Evolutionary conservation across 2,797 vertebrate species (phyloP).

Genomic region (Cottoperca gobio): DNA sequence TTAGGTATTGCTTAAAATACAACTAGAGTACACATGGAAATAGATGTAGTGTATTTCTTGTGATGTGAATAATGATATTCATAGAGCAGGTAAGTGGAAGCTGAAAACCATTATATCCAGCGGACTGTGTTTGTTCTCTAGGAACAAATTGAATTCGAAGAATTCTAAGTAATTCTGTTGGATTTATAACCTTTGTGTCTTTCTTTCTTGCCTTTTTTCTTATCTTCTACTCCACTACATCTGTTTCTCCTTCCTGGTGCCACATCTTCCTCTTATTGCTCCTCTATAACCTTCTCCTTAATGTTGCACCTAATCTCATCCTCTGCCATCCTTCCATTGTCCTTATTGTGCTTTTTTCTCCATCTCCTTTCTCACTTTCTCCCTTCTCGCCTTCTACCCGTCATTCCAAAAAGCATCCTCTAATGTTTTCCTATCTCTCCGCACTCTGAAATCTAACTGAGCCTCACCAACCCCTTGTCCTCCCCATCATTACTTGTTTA

Average conservation of each 20-base stretch:
- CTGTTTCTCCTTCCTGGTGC: slow-evolving; percentile 12
- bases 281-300: slow-evolving; percentile 5
- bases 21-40: slow-evolving; percentile 17
- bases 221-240: slow-evolving; percentile 15
- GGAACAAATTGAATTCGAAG: slow-evolving; percentile 66
- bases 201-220: not conserved
- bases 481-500: slow-evolving; percentile 22
- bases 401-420: slow-evolving; percentile 19
- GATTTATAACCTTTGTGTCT: slow-evolving; percentile 48
- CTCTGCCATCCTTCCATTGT: not conserved
- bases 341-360: slow-evolving; percentile 8
- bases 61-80: slow-evolving; percentile 76
- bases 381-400: not conserved
- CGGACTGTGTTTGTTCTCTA: slow-evolving; percentile 57
- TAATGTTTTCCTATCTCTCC: slow-evolving; percentile 24
- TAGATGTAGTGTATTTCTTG: slow-evolving; percentile 24
- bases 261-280: slow-evolving; percentile 19
- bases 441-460: slow-evolving; percentile 37
- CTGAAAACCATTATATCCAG: slow-evolving; percentile 63
- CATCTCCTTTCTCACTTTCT: not conserved
- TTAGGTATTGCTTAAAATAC: slow-evolving; percentile 8
- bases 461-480: slow-evolving; percentile 8
- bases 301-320: not conserved
- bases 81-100: slow-evolving; percentile 59
- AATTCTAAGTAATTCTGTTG: slow-evolving; percentile 48